These are phyloP conservation scores for Gadus macrocephalus DNA, from an alignment of 2,113 vertebrate species.

Conservation along the genomic window DNA sequence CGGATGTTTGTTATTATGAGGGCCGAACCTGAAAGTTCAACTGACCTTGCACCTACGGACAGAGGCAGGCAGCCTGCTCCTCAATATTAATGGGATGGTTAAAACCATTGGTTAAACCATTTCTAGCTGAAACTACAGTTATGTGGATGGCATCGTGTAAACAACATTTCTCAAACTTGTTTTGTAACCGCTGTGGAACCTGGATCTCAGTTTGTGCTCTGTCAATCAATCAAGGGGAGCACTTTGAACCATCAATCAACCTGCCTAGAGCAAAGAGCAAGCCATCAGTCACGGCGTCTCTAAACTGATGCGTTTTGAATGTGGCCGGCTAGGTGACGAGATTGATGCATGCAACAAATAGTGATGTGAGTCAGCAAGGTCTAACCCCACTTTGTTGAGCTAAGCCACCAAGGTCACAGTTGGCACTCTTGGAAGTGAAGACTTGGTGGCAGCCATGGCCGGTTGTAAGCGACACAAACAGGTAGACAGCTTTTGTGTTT, in stretches of 20 bases:
- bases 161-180: slow-evolving; percentile 2
- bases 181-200: background rate
- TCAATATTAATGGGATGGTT: too few relatives aligned
- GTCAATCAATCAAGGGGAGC: slow-evolving; percentile 18
- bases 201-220: slow-evolving; percentile 15
- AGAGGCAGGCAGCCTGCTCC: too few relatives aligned
- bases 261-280: slow-evolving; percentile 8
- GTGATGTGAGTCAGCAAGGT: background rate
- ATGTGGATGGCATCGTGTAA: background rate
- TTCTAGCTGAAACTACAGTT: background rate
- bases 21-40: too few relatives aligned
- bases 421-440: too few relatives aligned
- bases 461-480: too few relatives aligned
- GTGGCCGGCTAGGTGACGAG: background rate
- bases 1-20: too few relatives aligned
- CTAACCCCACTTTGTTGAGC: background rate
- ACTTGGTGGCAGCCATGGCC: too few relatives aligned
- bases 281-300: slow-evolving; percentile 9
- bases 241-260: slow-evolving; percentile 27
- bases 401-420: too few relatives aligned
- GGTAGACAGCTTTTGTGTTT: too few relatives aligned
- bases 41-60: too few relatives aligned
- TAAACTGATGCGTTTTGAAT: slow-evolving; percentile 9
- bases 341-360: background rate
- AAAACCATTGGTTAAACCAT: too few relatives aligned